A percentile compares a stretch with the other conserved stretches of the same genome.
Evolutionary conservation across 1,140 invertebrate genomes (phyloP).

Genomic region (Drosophila parabipectinata): DNA sequence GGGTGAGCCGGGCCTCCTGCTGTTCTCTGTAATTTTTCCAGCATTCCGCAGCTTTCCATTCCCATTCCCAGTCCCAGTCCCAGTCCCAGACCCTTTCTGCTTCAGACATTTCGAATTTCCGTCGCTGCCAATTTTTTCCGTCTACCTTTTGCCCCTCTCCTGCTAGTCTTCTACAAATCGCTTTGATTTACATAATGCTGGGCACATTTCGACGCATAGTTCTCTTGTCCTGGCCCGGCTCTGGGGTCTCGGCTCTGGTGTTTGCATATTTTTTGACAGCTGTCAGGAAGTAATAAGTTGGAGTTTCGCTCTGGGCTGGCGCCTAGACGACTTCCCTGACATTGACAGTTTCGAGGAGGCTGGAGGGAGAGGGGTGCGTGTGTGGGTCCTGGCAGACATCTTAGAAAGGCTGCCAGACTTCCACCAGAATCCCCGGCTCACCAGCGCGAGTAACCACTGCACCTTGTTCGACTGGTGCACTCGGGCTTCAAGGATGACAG

Average conservation of each 20-base stretch:
- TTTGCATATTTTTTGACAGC: slow-evolving; percentile 83
- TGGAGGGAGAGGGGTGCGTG: slow-evolving; percentile 9
- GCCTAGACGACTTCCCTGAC: slow-evolving; percentile 63
- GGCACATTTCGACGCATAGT: slow-evolving; percentile 78
- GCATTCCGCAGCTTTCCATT: slow-evolving; percentile 34
- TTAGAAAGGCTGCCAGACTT: slow-evolving; percentile 53
- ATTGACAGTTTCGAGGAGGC: slow-evolving; percentile 66
- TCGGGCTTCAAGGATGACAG: slow-evolving; percentile 60
- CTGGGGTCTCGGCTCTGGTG: slow-evolving; percentile 1
- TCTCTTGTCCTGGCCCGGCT: slow-evolving; percentile 32
- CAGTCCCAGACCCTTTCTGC: slow-evolving; percentile 9
- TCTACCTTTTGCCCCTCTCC: slow-evolving; percentile 49
- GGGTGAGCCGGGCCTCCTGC: slow-evolving; percentile 57
- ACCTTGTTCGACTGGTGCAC: slow-evolving; percentile 20
- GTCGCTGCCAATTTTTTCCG: slow-evolving; percentile 68
- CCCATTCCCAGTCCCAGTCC: neutral
- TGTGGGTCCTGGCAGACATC: slow-evolving; percentile 61
- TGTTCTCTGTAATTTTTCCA: slow-evolving; percentile 79
- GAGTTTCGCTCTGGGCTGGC: slow-evolving; percentile 56
- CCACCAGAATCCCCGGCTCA: slow-evolving; percentile 13
- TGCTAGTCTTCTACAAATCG: slow-evolving; percentile 65
- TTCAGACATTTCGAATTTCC: slow-evolving; percentile 75
- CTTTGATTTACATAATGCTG: slow-evolving; percentile 82
- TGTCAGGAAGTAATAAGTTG: slow-evolving; percentile 83
- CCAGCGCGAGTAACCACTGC: neutral